phyloP scores from a whole-genome alignment of 1,140 invertebrate genomes.

The Metopolophium dirhodum region DNA sequence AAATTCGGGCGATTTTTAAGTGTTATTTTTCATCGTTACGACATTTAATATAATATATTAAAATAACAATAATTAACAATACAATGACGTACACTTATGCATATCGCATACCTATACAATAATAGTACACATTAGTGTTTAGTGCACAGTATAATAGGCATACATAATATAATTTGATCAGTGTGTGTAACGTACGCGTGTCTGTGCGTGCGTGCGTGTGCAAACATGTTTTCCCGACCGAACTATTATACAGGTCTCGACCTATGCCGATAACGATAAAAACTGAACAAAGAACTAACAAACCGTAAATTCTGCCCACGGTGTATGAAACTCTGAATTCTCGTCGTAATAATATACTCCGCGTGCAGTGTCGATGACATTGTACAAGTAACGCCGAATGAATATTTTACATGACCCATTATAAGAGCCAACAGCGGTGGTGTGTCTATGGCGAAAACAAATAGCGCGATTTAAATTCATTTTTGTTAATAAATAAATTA shows the following conservation, averaged over 20 bases:
- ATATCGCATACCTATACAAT: neutral
- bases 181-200: neutral
- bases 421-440: neutral
- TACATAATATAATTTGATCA: neutral
- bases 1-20: neutral
- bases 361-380: conserved; percentile 38
- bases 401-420: conserved; percentile 35
- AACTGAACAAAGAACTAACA: conserved; percentile 42
- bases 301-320: conserved; percentile 50
- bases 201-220: neutral
- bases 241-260: conserved; percentile 44
- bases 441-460: neutral
- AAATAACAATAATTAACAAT: neutral
- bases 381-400: conserved; percentile 38
- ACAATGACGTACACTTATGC: neutral
- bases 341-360: neutral
- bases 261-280: conserved; percentile 43
- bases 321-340: conserved; percentile 32
- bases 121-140: neutral
- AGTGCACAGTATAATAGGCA: neutral
- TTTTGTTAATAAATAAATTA: neutral
- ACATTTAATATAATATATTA: neutral
- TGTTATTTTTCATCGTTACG: neutral
- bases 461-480: neutral
- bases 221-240: conserved; percentile 33